A percentile compares a stretch with the other conserved stretches of the same genome.
Evolutionary conservation across 2,888 invertebrate species (phyloP).

Genomic region (Rotaria sp.): DNA sequence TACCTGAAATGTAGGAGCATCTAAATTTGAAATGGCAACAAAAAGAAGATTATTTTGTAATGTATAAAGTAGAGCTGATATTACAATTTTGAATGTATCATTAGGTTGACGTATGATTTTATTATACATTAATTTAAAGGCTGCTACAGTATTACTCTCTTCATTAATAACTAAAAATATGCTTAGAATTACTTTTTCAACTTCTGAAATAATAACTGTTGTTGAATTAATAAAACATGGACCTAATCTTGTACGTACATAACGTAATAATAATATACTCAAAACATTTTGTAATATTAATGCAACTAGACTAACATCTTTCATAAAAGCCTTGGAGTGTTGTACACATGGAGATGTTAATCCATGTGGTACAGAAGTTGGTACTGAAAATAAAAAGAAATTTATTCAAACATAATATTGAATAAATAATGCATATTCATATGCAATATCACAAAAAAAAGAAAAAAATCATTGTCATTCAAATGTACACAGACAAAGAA

Average conservation of each 20-base stretch:
- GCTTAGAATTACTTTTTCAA: conserved; percentile 40
- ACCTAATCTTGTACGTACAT: conserved; percentile 54
- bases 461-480: neutral
- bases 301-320: conserved; percentile 48
- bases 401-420: neutral
- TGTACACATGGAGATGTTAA: neutral
- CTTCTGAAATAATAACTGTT: conserved; percentile 49
- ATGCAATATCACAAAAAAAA: neutral
- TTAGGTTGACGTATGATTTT: conserved; percentile 45
- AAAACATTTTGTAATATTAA: conserved; percentile 56
- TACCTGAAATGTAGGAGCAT: conserved; percentile 61
- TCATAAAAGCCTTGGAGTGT: neutral
- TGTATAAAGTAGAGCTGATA: conserved; percentile 53
- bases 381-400: neutral
- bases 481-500: neutral
- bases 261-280: conserved; percentile 53
- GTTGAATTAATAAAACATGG: conserved; percentile 46
- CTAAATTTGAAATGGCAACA: conserved; percentile 57
- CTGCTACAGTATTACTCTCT: neutral
- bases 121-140: conserved; percentile 36
- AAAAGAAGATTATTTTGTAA: conserved; percentile 59
- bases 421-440: neutral
- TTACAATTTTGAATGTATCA: conserved; percentile 42
- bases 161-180: neutral
- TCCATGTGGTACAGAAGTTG: neutral